These are phyloP conservation scores for Callospermophilus lateralis DNA, from an alignment of 2,113 vertebrate genomes.

Conservation along the genomic window DNA sequence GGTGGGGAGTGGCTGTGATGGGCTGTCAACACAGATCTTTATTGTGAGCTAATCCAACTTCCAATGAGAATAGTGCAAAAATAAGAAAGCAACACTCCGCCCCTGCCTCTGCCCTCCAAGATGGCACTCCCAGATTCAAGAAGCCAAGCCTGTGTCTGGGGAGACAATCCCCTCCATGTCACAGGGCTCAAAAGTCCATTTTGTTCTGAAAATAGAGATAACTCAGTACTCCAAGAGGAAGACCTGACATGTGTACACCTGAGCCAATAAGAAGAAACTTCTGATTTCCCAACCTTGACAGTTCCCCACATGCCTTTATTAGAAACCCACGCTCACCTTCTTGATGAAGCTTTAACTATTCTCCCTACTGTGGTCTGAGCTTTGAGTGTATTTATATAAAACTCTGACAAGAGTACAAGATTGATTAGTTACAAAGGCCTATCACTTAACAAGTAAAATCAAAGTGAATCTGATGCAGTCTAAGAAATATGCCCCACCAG, in stretches of 20 bases:
- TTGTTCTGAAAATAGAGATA: neutral
- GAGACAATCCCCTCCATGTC: neutral
- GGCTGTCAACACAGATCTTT: neutral
- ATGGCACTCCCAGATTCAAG: neutral
- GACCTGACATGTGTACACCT: neutral
- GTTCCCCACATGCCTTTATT: neutral
- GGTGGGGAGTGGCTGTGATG: neutral
- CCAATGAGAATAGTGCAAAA: neutral
- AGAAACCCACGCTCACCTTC: neutral
- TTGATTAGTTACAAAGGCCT: neutral
- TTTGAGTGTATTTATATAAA: neutral
- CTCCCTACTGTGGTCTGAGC: neutral
- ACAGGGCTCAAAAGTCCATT: neutral
- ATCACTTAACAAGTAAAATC: neutral
- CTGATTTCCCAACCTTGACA: neutral
- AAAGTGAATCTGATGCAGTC: neutral
- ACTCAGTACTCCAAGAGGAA: neutral
- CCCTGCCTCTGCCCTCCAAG: neutral
- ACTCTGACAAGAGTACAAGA: neutral
- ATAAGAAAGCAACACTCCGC: neutral
- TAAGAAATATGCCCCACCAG: neutral
- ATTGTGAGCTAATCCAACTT: neutral
- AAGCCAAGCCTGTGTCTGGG: neutral
- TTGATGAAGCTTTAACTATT: neutral
- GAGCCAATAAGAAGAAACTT: neutral